Percentiles rank a stretch among this genome's conserved stretches.
Evolutionary conservation across 2,797 vertebrate species (phyloP).

Genomic region (Lithobates sylvaticus): DNA sequence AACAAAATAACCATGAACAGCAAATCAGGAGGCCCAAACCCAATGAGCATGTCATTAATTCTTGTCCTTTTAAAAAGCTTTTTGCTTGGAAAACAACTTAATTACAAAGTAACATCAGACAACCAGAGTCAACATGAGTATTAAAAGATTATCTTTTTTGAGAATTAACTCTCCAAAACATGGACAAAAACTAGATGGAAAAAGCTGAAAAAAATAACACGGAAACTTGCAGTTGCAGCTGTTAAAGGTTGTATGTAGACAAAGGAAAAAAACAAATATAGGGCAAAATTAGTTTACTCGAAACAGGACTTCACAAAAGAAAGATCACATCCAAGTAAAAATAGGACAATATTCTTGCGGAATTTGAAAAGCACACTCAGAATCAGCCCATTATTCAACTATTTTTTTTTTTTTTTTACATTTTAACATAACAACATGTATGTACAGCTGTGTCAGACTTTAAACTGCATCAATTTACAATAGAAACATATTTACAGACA

Average conservation of each 20-base stretch:
- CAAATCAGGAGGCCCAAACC: neutral
- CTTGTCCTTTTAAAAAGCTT: neutral
- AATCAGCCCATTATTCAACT: constrained; percentile 55
- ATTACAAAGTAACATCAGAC: neutral
- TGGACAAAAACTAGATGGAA: constrained; percentile 28
- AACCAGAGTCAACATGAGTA: constrained; percentile 43
- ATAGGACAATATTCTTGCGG: constrained; percentile 33
- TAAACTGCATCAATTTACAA: constrained; percentile 56
- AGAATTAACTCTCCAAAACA: constrained; percentile 21
- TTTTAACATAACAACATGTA: constrained; percentile 57
- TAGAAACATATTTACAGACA: constrained; percentile 63
- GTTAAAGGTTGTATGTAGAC: constrained; percentile 23
- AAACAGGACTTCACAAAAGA: constrained; percentile 39
- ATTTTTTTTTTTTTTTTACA: constrained; percentile 56
- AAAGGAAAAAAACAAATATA: constrained; percentile 8
- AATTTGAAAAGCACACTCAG: constrained; percentile 53
- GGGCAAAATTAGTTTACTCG: constrained; percentile 11
- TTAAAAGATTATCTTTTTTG: neutral
- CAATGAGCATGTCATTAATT: neutral
- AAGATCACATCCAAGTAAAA: constrained; percentile 40
- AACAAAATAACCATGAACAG: neutral
- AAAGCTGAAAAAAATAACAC: neutral
- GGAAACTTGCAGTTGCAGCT: constrained; percentile 17
- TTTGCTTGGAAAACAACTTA: neutral
- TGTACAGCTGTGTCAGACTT: constrained; percentile 57